Evolutionary conservation across 2,888 invertebrate genomes (phyloP).

Genomic region (Acrobasis suavella): DNA sequence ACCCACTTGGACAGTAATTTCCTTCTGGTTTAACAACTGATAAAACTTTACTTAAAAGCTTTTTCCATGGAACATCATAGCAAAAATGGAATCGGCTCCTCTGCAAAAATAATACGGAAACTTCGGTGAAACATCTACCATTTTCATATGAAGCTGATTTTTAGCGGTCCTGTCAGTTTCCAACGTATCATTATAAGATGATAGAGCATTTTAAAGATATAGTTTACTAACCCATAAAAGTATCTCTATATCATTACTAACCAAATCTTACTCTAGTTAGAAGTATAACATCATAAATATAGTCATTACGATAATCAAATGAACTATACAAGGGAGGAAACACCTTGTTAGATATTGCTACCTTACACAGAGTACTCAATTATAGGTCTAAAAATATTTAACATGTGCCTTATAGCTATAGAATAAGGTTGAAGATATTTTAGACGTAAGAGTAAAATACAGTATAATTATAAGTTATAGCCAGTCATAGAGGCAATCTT

Average conservation of each 20-base stretch:
- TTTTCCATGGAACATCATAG: no score
- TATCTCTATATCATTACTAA: conserved; percentile 1
- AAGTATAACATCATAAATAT: conserved; percentile 21
- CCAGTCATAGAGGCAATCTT: conserved; percentile 12
- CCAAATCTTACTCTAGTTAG: conserved; percentile 12
- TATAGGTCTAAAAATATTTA: background rate
- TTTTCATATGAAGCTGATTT: background rate
- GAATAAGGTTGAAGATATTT: conserved; percentile 11
- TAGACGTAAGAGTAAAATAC: conserved; percentile 3
- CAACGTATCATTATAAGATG: background rate
- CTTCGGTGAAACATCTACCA: background rate
- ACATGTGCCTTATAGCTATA: background rate
- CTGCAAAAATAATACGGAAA: no score
- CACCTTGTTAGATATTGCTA: conserved; percentile 16
- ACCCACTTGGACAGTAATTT: no score
- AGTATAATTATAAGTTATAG: conserved; percentile 15
- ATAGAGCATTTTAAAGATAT: background rate
- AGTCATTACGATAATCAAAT: conserved; percentile 20
- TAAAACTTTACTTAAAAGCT: no score
- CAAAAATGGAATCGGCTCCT: no score
- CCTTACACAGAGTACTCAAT: conserved; percentile 11
- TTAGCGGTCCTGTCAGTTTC: background rate
- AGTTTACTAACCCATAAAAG: conserved; percentile 11
- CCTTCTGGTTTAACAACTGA: no score
- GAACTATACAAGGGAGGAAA: conserved; percentile 15